These are phyloP conservation scores for Hemithea aestivaria DNA, from an alignment of 2,888 invertebrate genomes.

Conservation along the genomic window DNA sequence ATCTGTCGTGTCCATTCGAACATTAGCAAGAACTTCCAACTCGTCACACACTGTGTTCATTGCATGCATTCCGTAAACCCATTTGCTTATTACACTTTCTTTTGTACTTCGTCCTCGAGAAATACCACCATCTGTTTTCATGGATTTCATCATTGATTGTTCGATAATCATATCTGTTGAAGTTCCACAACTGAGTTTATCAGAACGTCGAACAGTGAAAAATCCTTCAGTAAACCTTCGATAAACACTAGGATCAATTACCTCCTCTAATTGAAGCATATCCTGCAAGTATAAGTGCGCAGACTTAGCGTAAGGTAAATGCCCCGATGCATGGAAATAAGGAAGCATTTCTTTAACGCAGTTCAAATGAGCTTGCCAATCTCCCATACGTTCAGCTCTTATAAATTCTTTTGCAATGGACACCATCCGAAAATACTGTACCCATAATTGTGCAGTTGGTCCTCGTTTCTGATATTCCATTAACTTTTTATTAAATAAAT, in stretches of 20 bases:
- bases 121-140: conserved; percentile 48
- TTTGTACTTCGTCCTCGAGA: conserved; percentile 41
- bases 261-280: conserved; percentile 31
- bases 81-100: conserved; percentile 17
- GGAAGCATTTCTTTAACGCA: conserved; percentile 1
- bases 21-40: conserved; percentile 14
- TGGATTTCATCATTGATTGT: no score
- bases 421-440: conserved; percentile 42
- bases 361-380: conserved; percentile 1
- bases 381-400: conserved; percentile 26
- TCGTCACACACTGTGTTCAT: conserved; percentile 14
- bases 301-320: conserved; percentile 39
- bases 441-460: conserved; percentile 40
- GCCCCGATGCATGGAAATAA: conserved; percentile 22
- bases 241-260: no score
- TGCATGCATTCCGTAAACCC: conserved; percentile 17
- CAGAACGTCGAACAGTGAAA: conserved; percentile 35
- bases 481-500: no score
- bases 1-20: conserved; percentile 21
- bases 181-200: conserved; percentile 47
- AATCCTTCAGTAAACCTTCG: no score
- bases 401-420: conserved; percentile 34
- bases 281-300: conserved; percentile 35
- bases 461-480: no score
- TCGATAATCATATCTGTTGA: conserved; percentile 46